A percentile compares a stretch with the other conserved stretches of the same genome.
Conservation (phyloP, 2,888 invertebrate genomes). For the Ptychoptera albimana region DNA sequence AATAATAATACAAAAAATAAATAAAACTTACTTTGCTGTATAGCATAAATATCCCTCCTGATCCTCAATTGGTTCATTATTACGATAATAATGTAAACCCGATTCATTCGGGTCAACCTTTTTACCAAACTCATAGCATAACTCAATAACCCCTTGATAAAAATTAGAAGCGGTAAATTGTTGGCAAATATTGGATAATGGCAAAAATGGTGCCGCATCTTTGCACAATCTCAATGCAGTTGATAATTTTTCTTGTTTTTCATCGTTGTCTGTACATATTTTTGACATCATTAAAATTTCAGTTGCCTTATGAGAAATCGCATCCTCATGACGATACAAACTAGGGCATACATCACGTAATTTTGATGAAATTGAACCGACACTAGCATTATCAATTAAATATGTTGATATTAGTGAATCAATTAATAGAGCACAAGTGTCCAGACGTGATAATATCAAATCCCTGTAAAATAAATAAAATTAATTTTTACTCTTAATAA, state of each 20-base stretch:
- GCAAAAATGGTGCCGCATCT: slow-evolving; percentile 74
- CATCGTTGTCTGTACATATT: slow-evolving; percentile 52
- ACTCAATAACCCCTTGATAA: slow-evolving; percentile 77
- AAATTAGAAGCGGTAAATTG: slow-evolving; percentile 62
- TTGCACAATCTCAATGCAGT: slow-evolving; percentile 74
- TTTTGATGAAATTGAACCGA: slow-evolving; percentile 76
- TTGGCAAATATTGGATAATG: slow-evolving; percentile 68
- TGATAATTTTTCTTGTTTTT: slow-evolving; percentile 58
- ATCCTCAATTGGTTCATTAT: slow-evolving; percentile 68
- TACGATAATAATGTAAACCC: slow-evolving; percentile 75
- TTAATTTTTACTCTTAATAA: neutral
- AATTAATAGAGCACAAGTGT: slow-evolving; percentile 58
- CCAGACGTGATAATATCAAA: slow-evolving; percentile 32
- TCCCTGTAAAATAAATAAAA: slow-evolving; percentile 17
- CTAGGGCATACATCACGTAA: slow-evolving; percentile 84
- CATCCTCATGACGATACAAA: slow-evolving; percentile 88
- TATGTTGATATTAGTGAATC: slow-evolving; percentile 80
- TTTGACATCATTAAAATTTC: slow-evolving; percentile 76
- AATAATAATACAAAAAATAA: neutral
- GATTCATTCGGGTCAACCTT: slow-evolving; percentile 81
- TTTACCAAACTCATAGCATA: slow-evolving; percentile 68
- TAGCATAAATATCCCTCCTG: slow-evolving; percentile 65
- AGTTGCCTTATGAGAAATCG: slow-evolving; percentile 86
- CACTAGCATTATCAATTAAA: slow-evolving; percentile 86
- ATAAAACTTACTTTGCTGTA: slow-evolving; percentile 34